Evolutionary conservation across 2,113 vertebrate genomes (phyloP).

Genomic region (Nycticebus coucang): DNA sequence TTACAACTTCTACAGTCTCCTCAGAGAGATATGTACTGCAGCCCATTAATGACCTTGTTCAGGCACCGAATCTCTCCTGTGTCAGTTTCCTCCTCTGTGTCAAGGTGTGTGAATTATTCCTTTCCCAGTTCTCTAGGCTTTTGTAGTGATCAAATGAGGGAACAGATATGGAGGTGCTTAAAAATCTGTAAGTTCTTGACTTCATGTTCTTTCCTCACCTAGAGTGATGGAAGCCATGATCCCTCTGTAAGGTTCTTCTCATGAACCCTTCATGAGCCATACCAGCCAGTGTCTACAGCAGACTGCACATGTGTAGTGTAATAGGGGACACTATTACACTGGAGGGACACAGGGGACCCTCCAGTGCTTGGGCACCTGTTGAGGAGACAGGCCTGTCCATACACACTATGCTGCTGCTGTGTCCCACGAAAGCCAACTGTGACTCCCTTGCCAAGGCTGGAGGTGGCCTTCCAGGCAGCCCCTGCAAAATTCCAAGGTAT

Average conservation of each 20-base stretch:
- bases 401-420: neutral
- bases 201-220: neutral
- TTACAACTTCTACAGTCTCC: neutral
- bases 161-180: neutral
- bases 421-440: neutral
- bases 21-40: rapidly evolving
- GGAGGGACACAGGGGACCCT: rapidly evolving
- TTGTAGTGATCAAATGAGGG: neutral
- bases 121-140: neutral
- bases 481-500: neutral
- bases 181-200: neutral
- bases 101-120: neutral
- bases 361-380: neutral
- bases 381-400: neutral
- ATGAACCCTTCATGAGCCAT: neutral
- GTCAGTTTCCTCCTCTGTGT: neutral
- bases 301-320: neutral
- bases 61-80: neutral
- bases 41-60: neutral
- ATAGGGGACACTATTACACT: no score
- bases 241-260: neutral
- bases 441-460: neutral
- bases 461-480: no score
- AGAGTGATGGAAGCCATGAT: neutral
- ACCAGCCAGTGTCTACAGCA: neutral